Conservation (phyloP, 2,888 invertebrate genomes). For the Lasioglossum calceatum region DNA sequence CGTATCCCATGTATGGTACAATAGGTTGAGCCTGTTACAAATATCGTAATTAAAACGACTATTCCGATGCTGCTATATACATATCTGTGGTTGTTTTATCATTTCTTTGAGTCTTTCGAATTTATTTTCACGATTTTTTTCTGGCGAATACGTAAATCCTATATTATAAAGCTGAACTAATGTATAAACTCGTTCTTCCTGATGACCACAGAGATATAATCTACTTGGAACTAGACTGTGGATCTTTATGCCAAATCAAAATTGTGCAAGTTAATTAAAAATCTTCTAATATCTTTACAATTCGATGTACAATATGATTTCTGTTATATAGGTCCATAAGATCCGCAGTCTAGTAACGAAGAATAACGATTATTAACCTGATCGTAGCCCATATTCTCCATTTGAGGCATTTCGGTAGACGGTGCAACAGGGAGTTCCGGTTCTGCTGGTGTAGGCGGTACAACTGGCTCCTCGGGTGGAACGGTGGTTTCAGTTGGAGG, state of each 20-base stretch:
- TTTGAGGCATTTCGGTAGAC: slow-evolving; percentile 82
- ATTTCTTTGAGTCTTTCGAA: no score
- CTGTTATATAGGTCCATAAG: neutral
- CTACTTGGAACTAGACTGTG: neutral
- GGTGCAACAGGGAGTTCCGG: slow-evolving; percentile 84
- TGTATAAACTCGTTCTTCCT: no score
- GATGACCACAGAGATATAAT: neutral
- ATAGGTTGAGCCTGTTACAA: slow-evolving; percentile 76
- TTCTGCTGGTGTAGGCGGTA: slow-evolving; percentile 86
- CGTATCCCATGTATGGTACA: slow-evolving; percentile 91
- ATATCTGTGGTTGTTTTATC: no score
- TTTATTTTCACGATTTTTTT: no score
- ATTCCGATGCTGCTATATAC: neutral
- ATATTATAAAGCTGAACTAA: no score
- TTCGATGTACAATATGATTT: no score
- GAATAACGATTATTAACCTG: slow-evolving; percentile 81
- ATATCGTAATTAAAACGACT: neutral
- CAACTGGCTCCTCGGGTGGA: slow-evolving; percentile 72
- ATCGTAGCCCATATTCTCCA: slow-evolving; percentile 88
- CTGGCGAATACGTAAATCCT: no score
- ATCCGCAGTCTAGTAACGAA: neutral
- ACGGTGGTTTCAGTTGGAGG: slow-evolving; percentile 79
- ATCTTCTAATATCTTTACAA: neutral
- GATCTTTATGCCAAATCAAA: neutral
- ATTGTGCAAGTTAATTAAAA: neutral